phyloP scores from a whole-genome alignment of 2,113 vertebrate genomes.

The Narcine bancroftii region DNA sequence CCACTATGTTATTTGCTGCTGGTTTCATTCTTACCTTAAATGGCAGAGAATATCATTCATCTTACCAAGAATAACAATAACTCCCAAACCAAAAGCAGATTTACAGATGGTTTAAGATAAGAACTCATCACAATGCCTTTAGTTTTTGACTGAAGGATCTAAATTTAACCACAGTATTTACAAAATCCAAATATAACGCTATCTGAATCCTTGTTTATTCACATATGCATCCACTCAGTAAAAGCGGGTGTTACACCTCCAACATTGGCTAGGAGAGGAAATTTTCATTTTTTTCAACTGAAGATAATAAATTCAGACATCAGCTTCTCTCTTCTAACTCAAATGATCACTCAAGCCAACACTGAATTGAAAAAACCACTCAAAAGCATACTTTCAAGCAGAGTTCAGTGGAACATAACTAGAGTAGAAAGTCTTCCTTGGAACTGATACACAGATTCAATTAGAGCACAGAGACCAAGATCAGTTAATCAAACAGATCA shows the following conservation, averaged over 20 bases:
- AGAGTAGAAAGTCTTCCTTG: not conserved
- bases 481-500: not conserved
- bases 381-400: not conserved
- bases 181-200: not conserved
- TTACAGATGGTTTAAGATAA: constrained; percentile 30
- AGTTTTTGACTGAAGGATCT: not conserved
- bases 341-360: not conserved
- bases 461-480: not conserved
- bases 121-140: not conserved
- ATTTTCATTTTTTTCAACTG: not conserved
- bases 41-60: not conserved
- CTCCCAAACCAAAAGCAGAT: not conserved
- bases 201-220: constrained; percentile 33
- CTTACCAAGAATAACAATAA: not conserved
- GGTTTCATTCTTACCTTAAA: not conserved
- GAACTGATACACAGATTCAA: not conserved
- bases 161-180: not conserved
- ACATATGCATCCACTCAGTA: constrained; percentile 14
- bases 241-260: constrained; percentile 1
- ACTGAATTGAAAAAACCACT: not conserved
- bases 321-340: not conserved
- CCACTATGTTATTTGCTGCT: not conserved
- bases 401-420: not conserved
- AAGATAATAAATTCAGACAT: not conserved
- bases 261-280: not conserved